A percentile compares a stretch with the other conserved stretches of the same genome.
These are phyloP conservation scores for Myiopsitta monachus DNA, from an alignment of 2,113 vertebrate genomes.

Conservation along the genomic window DNA sequence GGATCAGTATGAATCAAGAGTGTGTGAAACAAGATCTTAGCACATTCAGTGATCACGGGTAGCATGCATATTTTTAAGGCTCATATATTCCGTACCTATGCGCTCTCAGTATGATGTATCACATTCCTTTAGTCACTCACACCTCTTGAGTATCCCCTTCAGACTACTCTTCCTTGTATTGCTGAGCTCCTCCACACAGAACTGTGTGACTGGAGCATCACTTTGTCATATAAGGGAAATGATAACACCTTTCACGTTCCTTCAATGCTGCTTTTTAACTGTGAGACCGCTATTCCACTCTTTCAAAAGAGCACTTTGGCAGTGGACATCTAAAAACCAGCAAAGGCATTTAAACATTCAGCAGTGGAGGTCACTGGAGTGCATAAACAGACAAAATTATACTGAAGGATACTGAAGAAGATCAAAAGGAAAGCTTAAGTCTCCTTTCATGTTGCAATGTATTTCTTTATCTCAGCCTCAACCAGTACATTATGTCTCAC, in stretches of 20 bases:
- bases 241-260: neutral
- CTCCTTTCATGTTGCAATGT: neutral
- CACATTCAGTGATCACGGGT: neutral
- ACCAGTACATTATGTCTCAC: neutral
- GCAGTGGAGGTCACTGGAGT: neutral
- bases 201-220: neutral
- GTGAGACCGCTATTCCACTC: neutral
- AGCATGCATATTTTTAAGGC: neutral
- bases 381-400: constrained; percentile 1
- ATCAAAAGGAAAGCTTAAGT: constrained; percentile 32
- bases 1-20: neutral
- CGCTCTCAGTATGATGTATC: neutral
- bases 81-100: neutral
- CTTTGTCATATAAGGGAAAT: neutral
- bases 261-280: neutral
- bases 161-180: neutral
- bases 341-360: neutral
- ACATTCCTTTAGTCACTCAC: neutral
- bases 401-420: neutral
- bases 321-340: neutral
- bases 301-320: neutral
- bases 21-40: neutral
- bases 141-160: neutral
- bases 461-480: constrained; percentile 2
- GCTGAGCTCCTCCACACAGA: neutral